Base-by-base conservation (phyloP, 2,113 vertebrate species). In the Percina caprodes region DNA sequence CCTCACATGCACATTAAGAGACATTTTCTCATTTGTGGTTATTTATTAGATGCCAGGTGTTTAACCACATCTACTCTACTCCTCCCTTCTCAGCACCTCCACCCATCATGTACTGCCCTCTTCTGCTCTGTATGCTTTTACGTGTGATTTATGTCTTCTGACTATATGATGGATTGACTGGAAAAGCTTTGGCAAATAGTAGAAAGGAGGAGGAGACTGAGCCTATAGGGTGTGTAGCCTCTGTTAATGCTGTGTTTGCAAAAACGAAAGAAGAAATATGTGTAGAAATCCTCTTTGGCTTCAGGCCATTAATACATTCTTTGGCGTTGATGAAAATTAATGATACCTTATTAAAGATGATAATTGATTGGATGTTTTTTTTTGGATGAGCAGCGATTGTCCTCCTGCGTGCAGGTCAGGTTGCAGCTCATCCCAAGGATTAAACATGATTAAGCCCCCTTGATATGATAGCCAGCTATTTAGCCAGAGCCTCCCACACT, bases 381-480 rank as follows among this genome's bases (percentile, higher is more conserved):
- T 48, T 52, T 46, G 26, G 65, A 71, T 46, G 51, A 62, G 68
- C 69, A 79, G 59, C 11, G 42, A 79, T 83, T 30, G 49, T 85
- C 67, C 77, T 79, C 75, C 76, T 51, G 78, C 23, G 66, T 54
- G 65, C 58, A 33, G 83, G 69, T 75, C 69, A 4, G 83, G 85
- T 86, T 65, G 45, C 79, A 74, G 59, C 75, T 65, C 61, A 19
- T 83, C 73, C 55, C 68, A n/a, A 77, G 79, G 77, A 83, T 80
- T 88, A 84, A 83, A 78, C 66, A 78, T 24, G 76, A 88, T 86
- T 84, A 82, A 67, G 8, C 65, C 55, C 55, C 77, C 55, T 19
- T 60, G 84, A 89, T 87, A 75, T 74, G 71, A 89, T 89, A 80
- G 83, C 72, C 56, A 19, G 79, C 81, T 78, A 74, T 88, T 84